phyloP scores from a whole-genome alignment of 1,140 invertebrate species.

The Drosophila novamexicana region DNA sequence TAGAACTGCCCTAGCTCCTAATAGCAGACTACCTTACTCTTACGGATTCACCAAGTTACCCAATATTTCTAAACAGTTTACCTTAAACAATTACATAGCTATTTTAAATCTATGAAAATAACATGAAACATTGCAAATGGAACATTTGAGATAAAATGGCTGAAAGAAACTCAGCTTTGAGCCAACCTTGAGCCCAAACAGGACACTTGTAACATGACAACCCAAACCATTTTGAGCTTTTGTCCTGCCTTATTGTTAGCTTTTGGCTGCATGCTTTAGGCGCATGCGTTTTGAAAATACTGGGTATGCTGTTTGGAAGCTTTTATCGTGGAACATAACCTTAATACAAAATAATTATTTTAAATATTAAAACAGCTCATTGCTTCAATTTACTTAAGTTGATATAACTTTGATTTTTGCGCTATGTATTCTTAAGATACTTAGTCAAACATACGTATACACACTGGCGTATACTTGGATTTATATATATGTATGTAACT shows the following conservation, averaged over 20 bases:
- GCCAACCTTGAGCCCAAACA: constrained; percentile 31
- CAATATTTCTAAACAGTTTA: constrained; percentile 47
- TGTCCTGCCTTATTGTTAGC: background rate
- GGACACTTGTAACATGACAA: constrained; percentile 49
- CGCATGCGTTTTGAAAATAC: constrained; percentile 17
- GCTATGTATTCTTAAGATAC: constrained; percentile 40
- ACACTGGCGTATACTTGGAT: constrained; percentile 47
- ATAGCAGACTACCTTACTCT: background rate
- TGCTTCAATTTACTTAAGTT: constrained; percentile 44
- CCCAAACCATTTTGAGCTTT: constrained; percentile 29
- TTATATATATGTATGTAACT: constrained; percentile 36
- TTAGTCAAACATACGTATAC: constrained; percentile 38
- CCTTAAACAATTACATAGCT: constrained; percentile 5
- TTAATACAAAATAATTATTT: background rate
- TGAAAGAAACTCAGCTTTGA: constrained; percentile 15
- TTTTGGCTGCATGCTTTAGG: background rate
- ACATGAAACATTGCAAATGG: constrained; percentile 24
- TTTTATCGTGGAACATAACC: constrained; percentile 23
- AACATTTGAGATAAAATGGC: constrained; percentile 10
- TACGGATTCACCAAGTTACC: constrained; percentile 41
- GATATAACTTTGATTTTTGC: constrained; percentile 61
- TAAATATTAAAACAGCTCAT: constrained; percentile 45
- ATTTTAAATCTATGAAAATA: constrained; percentile 38
- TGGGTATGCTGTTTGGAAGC: constrained; percentile 22
- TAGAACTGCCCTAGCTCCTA: background rate